Percentiles rank a stretch among this genome's conserved stretches.
Conservation (phyloP, 2,888 invertebrate species). For the Sepioteuthis lessoniana region DNA sequence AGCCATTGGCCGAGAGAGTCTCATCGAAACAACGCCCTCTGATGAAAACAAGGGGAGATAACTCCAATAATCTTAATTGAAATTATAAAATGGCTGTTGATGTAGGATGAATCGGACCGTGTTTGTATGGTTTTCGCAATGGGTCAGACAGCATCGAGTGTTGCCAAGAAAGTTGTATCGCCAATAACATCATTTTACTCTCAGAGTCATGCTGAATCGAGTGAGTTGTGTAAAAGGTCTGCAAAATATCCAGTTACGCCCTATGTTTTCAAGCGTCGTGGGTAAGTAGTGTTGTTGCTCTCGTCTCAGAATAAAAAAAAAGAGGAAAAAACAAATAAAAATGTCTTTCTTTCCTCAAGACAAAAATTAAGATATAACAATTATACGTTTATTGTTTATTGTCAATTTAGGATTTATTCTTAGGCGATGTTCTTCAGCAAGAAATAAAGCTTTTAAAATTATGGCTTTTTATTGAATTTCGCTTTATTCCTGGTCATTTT, state of each 20-base stretch:
- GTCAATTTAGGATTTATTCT: not conserved
- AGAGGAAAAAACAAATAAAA: no score
- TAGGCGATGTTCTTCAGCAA: not conserved
- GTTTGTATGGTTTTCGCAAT: constrained; percentile 53
- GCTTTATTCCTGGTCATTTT: not conserved
- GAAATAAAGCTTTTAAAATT: not conserved
- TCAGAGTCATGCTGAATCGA: not conserved
- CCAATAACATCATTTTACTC: constrained; percentile 61
- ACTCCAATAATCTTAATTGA: not conserved
- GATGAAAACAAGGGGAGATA: constrained; percentile 8
- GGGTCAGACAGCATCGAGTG: constrained; percentile 66
- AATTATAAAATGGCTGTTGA: constrained; percentile 38
- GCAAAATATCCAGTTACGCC: constrained; percentile 64
- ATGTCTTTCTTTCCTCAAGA: not conserved
- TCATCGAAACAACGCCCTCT: constrained; percentile 36
- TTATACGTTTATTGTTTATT: not conserved
- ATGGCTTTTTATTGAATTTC: not conserved
- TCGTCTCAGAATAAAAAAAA: not conserved
- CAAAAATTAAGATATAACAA: not conserved
- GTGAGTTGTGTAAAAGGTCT: constrained; percentile 49
- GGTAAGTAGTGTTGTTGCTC: constrained; percentile 59
- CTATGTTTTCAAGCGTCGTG: constrained; percentile 70
- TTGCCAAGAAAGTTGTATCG: constrained; percentile 61
- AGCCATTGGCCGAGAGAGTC: not conserved
- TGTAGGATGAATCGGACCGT: constrained; percentile 34